phyloP scores from a whole-genome alignment of 1,140 invertebrate species.

The Rhopalosiphum padi region DNA sequence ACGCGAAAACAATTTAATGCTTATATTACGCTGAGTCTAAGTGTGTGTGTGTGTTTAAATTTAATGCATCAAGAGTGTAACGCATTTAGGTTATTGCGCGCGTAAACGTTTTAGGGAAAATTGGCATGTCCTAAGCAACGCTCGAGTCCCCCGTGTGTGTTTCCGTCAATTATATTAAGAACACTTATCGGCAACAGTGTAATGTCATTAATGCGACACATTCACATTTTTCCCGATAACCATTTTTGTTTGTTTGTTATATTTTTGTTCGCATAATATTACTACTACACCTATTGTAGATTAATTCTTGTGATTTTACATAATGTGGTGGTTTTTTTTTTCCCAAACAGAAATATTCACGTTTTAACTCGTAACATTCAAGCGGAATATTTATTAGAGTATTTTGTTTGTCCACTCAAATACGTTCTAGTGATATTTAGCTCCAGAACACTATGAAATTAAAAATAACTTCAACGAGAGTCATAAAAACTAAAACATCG shows the following conservation, averaged over 20 bases:
- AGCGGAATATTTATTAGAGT: not conserved
- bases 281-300: no score
- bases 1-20: not conserved
- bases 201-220: not conserved
- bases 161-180: not conserved
- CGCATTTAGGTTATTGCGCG: not conserved
- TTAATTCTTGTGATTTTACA: no score
- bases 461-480: no score
- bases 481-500: no score
- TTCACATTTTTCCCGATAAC: not conserved
- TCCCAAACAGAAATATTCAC: not conserved
- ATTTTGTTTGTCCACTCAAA: not conserved
- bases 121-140: slow-evolving; percentile 43
- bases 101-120: slow-evolving; percentile 16
- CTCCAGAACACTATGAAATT: not conserved
- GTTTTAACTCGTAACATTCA: not conserved
- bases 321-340: no score
- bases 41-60: not conserved
- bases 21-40: not conserved
- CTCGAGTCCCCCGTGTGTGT: not conserved
- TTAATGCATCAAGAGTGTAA: not conserved
- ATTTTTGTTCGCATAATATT: not conserved
- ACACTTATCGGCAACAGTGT: not conserved
- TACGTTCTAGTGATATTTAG: not conserved
- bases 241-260: not conserved